Evolutionary conservation across 2,113 vertebrate species (phyloP), one percentile per base, ranked within the genome.

Genomic region (Phainopepla nitens): DNA sequence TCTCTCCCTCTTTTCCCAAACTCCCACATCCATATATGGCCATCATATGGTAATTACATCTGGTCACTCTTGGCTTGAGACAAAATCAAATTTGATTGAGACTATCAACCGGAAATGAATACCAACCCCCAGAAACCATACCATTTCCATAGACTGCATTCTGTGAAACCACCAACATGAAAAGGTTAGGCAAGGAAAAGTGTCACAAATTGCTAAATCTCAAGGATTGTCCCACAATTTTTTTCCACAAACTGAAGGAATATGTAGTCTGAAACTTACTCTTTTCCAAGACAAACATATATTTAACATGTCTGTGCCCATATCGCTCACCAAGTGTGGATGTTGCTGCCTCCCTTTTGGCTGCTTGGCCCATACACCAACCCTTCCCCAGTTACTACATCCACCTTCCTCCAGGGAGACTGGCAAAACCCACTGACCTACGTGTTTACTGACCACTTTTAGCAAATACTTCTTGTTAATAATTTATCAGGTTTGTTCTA

Each of bases 51-150:
- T 56, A 73, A 68, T 73, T 83, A 54, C 39, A 80, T 50, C 19
- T 58, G 44, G 22, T 62, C 87, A 80, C 19, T 66, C 82, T 36
- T 81, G 68, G 20, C 62, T 91, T 90, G 66, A 93, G 58, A 82
- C 35, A 80, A 39, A 39, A 39, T 39, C 39, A 39, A 39, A 39
- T 39, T 10, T 39, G 39, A 39, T 39, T 39, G 9, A 39, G 12
- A 39, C 27, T 65, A 73, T 29, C 42, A 61, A 16, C 1, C 50
- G 54, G 51, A 69, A 89, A 82, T 3, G 1, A 87, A 29, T 24
- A 58, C 5, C 75, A 79, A 28, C 9, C 18, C 51, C 29, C n/a
- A 65, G 57, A 95, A 93, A 29, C 12, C 44, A 61, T 2, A 19
- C 20, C 2, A 2, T 42, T 84, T 61, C 65, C 65, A 56, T 13